Evolutionary conservation across 2,888 invertebrate species (phyloP).

Genomic region (Parascotia fuliginaria): DNA sequence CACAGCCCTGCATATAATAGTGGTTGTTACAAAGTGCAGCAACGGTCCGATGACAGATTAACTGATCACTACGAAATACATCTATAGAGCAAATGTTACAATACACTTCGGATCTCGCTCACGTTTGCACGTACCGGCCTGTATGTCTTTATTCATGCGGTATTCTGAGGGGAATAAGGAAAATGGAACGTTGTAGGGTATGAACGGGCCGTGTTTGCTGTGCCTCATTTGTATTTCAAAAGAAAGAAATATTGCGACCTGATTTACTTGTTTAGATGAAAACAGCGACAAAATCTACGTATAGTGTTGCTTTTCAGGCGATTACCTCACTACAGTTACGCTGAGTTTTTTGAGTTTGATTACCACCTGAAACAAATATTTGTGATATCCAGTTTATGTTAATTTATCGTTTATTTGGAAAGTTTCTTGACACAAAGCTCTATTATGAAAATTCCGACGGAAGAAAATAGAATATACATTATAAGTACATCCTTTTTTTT

Average conservation of each 20-base stretch:
- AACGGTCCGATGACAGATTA: conserved; percentile 18
- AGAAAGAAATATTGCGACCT: conserved; percentile 7
- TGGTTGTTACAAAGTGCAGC: conserved; percentile 36
- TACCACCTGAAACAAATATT: no score
- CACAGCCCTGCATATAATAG: conserved; percentile 32
- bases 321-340: no score
- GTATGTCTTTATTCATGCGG: conserved; percentile 40
- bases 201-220: conserved; percentile 17
- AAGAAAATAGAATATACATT: no score
- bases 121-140: conserved; percentile 29
- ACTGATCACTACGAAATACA: no score
- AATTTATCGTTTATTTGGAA: no score
- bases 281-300: background rate
- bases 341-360: no score
- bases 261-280: background rate
- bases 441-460: no score
- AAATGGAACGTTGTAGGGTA: conserved; percentile 19
- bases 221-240: conserved; percentile 14
- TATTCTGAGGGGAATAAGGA: conserved; percentile 36
- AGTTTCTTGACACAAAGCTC: no score
- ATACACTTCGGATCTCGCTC: conserved; percentile 8
- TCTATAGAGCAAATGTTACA: no score
- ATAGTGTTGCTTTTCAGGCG: no score
- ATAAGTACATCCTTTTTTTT: no score
- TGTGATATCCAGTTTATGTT: no score